Evolutionary conservation across 2,888 invertebrate genomes (phyloP).

Genomic region (Melangyna quadrimaculata): DNA sequence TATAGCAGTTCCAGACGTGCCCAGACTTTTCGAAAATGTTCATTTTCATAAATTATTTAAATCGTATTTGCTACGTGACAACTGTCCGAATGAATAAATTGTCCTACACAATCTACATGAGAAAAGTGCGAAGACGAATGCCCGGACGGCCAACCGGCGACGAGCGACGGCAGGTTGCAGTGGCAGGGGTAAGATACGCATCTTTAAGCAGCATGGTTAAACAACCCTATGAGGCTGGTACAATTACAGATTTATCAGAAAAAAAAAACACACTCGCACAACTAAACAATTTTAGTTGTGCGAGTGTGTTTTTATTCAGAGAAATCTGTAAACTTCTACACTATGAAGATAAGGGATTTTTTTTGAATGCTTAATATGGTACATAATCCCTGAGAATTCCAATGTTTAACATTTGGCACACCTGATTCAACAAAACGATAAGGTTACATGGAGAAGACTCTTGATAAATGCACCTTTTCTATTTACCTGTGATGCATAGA

Average conservation of each 20-base stretch:
- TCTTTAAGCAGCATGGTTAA: constrained; percentile 52
- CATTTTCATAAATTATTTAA: constrained; percentile 67
- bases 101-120: constrained; percentile 18
- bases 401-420: constrained; percentile 51
- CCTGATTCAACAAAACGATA: constrained; percentile 63
- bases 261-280: too few species aligned
- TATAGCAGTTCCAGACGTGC: constrained; percentile 37
- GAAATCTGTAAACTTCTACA: background rate
- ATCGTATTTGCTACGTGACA: constrained; percentile 67
- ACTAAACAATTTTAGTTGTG: constrained; percentile 33
- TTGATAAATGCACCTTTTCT: background rate
- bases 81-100: constrained; percentile 62
- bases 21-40: constrained; percentile 46
- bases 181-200: constrained; percentile 21
- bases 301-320: background rate
- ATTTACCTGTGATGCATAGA: background rate
- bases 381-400: constrained; percentile 19
- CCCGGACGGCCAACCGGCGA: background rate
- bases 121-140: background rate
- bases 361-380: constrained; percentile 2
- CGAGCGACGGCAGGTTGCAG: background rate
- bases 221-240: constrained; percentile 47
- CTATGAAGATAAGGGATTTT: constrained; percentile 36
- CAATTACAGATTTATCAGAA: too few species aligned
- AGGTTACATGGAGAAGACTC: constrained; percentile 20